Conservation (phyloP, 2,888 invertebrate genomes). For the Mechanitis messenoides region DNA sequence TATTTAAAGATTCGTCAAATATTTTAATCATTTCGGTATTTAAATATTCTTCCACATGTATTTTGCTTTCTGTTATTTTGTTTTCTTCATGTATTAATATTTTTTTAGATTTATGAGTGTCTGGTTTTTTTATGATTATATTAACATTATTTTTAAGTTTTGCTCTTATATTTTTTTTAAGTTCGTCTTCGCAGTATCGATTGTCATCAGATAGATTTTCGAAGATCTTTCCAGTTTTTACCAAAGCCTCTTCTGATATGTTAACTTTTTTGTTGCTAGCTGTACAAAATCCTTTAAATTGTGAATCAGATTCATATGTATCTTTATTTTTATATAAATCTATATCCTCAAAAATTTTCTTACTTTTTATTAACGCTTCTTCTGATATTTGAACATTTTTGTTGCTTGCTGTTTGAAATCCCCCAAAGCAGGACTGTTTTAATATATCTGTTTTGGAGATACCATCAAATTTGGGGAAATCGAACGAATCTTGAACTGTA, state of each 20-base stretch:
- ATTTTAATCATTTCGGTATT: constrained; percentile 59
- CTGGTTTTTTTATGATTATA: background rate
- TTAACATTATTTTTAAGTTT: background rate
- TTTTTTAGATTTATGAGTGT: constrained; percentile 16
- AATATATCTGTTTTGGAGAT: no score
- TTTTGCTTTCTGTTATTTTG: background rate
- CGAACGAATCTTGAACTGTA: no score
- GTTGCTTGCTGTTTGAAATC: constrained; percentile 51
- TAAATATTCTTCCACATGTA: constrained; percentile 36
- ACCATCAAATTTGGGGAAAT: no score
- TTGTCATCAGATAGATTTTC: constrained; percentile 32
- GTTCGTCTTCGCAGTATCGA: background rate
- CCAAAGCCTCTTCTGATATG: constrained; percentile 38
- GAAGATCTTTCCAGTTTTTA: constrained; percentile 43
- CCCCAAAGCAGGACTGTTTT: constrained; percentile 19
- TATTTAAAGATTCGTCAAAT: constrained; percentile 54
- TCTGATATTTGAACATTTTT: constrained; percentile 45
- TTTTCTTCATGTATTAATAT: constrained; percentile 12
- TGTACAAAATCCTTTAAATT: constrained; percentile 36
- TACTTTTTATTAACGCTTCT: constrained; percentile 48
- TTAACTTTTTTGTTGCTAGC: constrained; percentile 34
- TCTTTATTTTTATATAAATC: constrained; percentile 12
- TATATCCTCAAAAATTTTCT: constrained; percentile 46
- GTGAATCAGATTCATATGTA: background rate
- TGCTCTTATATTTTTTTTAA: constrained; percentile 5